A percentile compares a stretch with the other conserved stretches of the same genome.
Evolutionary conservation across 1,140 invertebrate species (phyloP).

Genomic region (Papilio xuthus): DNA sequence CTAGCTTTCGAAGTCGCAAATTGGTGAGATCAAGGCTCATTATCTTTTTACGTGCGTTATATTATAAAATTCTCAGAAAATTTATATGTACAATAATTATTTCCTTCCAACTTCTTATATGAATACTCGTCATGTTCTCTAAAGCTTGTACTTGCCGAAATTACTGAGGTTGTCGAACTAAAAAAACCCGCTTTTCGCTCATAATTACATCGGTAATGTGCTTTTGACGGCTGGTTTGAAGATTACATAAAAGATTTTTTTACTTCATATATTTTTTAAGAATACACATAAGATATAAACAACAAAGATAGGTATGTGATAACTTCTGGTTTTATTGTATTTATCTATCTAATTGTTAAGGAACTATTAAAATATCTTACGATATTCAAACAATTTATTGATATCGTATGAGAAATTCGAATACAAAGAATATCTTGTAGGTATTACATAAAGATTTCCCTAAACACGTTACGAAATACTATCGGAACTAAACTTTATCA

Average conservation of each 20-base stretch:
- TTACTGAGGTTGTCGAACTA: slow-evolving; percentile 4
- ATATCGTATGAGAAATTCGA: neutral
- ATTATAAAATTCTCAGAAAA: slow-evolving; percentile 24
- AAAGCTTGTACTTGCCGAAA: slow-evolving; percentile 10
- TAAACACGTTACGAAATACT: neutral
- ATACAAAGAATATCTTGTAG: neutral
- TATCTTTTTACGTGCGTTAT: neutral
- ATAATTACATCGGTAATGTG: slow-evolving; percentile 10
- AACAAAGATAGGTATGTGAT: neutral
- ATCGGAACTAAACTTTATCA: neutral
- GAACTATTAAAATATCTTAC: neutral
- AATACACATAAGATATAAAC: neutral
- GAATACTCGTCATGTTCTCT: neutral
- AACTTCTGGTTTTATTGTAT: neutral
- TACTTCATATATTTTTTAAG: neutral
- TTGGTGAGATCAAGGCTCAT: slow-evolving; percentile 14
- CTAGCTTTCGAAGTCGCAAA: slow-evolving; percentile 10
- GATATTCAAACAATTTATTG: too few species aligned
- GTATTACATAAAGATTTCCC: neutral
- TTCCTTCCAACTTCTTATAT: slow-evolving; percentile 6
- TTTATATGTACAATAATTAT: neutral
- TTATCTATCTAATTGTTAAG: neutral
- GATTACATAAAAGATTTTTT: neutral
- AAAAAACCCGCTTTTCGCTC: slow-evolving; percentile 5
- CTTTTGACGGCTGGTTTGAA: neutral